These are phyloP conservation scores for Aleiodes leptofemur DNA, from an alignment of 2,888 invertebrate species.

Conservation along the genomic window DNA sequence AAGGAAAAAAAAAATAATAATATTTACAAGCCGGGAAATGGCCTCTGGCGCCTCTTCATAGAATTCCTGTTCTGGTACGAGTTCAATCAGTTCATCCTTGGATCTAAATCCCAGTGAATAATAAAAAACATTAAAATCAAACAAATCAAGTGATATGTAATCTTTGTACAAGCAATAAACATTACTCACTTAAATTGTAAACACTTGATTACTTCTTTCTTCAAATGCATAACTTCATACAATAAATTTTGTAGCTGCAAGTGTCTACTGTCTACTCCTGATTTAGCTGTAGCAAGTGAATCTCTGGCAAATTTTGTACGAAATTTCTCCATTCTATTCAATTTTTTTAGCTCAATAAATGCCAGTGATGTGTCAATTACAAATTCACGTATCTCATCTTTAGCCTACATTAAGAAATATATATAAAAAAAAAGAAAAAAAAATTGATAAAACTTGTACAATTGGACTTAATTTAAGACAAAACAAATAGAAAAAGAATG, in stretches of 20 bases:
- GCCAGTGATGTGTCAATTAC: conserved; percentile 85
- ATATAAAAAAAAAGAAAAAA: background rate
- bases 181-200: conserved; percentile 88
- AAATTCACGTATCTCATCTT: conserved; percentile 81
- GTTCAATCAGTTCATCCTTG: conserved; percentile 94
- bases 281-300: conserved; percentile 87
- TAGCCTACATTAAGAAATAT: conserved; percentile 73
- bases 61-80: conserved; percentile 90
- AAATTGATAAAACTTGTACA: background rate
- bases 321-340: conserved; percentile 93
- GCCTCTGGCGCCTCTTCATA: conserved; percentile 85
- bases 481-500: conserved; percentile 23
- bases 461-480: background rate
- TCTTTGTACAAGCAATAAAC: conserved; percentile 22
- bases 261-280: conserved; percentile 92
- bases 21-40: conserved; percentile 81
- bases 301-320: conserved; percentile 90
- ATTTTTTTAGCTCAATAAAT: conserved; percentile 90
- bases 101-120: conserved; percentile 78
- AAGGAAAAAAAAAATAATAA: conserved; percentile 63
- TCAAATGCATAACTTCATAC: conserved; percentile 95
- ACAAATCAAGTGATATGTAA: conserved; percentile 36
- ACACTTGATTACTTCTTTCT: conserved; percentile 96
- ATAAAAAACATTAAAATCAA: conserved; percentile 39
- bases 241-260: conserved; percentile 93